Base-by-base conservation (phyloP, 2,888 invertebrate genomes). In the Liodrosophila aerea region DNA sequence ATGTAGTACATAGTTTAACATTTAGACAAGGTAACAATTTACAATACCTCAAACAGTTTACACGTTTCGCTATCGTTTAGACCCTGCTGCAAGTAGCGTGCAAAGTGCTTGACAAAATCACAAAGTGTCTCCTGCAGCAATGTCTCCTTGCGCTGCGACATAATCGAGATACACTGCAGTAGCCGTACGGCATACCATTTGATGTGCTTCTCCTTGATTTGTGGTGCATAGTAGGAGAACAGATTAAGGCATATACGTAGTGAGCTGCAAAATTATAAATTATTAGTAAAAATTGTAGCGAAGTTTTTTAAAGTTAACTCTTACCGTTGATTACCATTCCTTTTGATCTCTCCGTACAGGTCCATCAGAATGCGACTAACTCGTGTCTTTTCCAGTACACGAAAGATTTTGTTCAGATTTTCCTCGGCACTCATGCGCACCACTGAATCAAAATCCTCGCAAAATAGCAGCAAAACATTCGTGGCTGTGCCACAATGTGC, bases 401-500 rank as follows among this genome's bases (percentile, higher is more conserved):
- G 92, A 75, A 96, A 94, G 50, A 95, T 94, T 88, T 93, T 92
- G 87, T 96, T 95, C 1, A 96, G 90, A 83, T 94, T 94, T 90
- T 96, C 96, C 87, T 96, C 95, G 37, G 95, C 95, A 46, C 94
- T 93, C 92, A 95, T 94, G 57, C 96, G 91, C 22, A 95, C 93
- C 88, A 95, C 94, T 2, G 95, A 92, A 87, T 96, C 95, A 1
- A 92, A 88, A 88, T 96, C 96, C 90, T 96, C 94, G 87, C 95
- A 94, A 51, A 94, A 91, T 36, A 92, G 91, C 45, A 96, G 90
- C 63, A 96, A 91, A 29, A 93, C 92, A 90, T 94, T 94, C 58
- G 95, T 92, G 1, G 94, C 93, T 76, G 92, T 92, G 65, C 94
- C 93, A 40, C 95, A 91, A 71, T 94, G 92, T 73, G 93, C 92